These are phyloP conservation scores for Psylliodes chrysocephalus DNA, from an alignment of 2,888 invertebrate genomes.

Conservation along the genomic window DNA sequence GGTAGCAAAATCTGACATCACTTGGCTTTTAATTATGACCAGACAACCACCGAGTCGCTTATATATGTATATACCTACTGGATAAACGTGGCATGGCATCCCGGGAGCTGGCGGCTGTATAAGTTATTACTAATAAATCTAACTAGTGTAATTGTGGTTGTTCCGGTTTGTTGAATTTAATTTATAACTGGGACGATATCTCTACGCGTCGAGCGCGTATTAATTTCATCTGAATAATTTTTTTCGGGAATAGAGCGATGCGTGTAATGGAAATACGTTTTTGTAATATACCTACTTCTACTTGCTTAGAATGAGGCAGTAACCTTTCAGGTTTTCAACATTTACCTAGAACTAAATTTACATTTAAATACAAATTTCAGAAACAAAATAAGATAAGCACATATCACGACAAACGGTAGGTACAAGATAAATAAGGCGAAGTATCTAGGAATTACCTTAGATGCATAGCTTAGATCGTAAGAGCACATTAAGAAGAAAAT, in stretches of 20 bases:
- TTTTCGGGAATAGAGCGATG: neutral
- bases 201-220: slow-evolving; percentile 15
- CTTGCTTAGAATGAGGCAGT: no score
- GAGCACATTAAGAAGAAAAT: no score
- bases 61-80: slow-evolving; percentile 12
- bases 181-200: slow-evolving; percentile 51
- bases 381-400: no score
- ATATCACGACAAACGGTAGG: no score
- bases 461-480: no score
- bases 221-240: slow-evolving; percentile 17
- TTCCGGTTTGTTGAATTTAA: slow-evolving; percentile 54
- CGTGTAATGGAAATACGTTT: neutral
- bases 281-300: no score
- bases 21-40: slow-evolving; percentile 55
- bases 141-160: slow-evolving; percentile 56
- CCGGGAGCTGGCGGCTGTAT: slow-evolving; percentile 44
- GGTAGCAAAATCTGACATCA: slow-evolving; percentile 24
- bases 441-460: no score
- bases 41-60: slow-evolving; percentile 29
- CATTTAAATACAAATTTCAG: no score
- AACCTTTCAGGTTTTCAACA: neutral
- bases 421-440: no score
- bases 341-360: no score
- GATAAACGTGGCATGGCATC: slow-evolving; percentile 31
- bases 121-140: slow-evolving; percentile 60